Evolutionary conservation across 2,888 invertebrate genomes (phyloP), one percentile per base, ranked within the genome.

Genomic region (Chesias legatella): DNA sequence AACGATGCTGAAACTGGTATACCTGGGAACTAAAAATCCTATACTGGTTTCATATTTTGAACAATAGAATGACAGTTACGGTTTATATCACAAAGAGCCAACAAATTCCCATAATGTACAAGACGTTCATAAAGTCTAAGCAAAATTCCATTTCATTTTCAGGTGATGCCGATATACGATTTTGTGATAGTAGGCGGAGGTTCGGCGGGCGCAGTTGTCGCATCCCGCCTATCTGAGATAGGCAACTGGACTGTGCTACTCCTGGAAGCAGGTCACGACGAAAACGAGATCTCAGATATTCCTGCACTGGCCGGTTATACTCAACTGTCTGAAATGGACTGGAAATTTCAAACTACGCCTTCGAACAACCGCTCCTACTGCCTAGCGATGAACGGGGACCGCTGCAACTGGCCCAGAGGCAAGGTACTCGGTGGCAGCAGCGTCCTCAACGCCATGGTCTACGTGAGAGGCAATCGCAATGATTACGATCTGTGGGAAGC

Each of bases 371-470:
- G 93, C 30, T 91, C 93, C n/a, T 95, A 95, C 75, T 96, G 96
- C 64, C 90, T 94, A 48, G 96, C 94, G 5, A 95, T 96, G 95
- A 91, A 93, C 52, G 95, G 94, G 0, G 95, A 95, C 72, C 90
- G 95, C 47, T 96, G 96, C 76, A 95, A 95, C 79, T 96, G 96
- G 96, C 96, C 96, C 1, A 90, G 98, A 50, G 98, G 98, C 34
- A 97, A 96, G 75, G 96, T 94, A 9, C 90, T 97, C 10, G 97
- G 97, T 11, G 97, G 98, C 7, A 92, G 94, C 39, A 95, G 95
- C 60, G 95, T 95, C 1, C 90, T 97, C 0, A 97, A 97, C 73
- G 95, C 95, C 7, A 97, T 98, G 97, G 91, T 97, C 22, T 98
- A 98, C 80, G 93, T 96, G 7, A 90, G 98, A 34, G 97, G 97